These are phyloP conservation scores for Sapajus apella DNA, from an alignment of 2,113 vertebrate genomes.

Conservation along the genomic window DNA sequence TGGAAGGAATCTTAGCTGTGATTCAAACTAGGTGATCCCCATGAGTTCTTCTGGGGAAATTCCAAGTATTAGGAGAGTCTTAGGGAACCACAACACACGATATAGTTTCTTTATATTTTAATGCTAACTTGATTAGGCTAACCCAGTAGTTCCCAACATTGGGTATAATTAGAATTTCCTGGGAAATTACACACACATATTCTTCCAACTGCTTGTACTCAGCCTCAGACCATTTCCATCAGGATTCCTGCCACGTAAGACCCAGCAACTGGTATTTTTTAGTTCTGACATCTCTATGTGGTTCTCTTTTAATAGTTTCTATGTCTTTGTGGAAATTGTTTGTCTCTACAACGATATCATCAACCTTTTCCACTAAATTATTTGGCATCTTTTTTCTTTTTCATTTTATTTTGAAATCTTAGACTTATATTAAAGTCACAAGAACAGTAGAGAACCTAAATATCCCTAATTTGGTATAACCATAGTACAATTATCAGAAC, in stretches of 20 bases:
- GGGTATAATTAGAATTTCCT: background rate
- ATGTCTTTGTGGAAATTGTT: background rate
- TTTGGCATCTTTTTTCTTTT: background rate
- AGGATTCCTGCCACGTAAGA: background rate
- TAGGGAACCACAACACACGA: background rate
- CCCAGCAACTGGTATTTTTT: background rate
- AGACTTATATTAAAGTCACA: background rate
- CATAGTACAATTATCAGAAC: accelerated
- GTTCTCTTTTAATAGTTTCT: background rate
- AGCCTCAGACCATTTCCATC: background rate
- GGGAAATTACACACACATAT: background rate
- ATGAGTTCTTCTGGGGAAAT: background rate
- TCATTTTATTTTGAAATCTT: constrained; percentile 7
- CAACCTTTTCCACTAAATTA: background rate
- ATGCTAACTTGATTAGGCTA: background rate
- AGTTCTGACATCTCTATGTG: background rate
- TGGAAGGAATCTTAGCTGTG: background rate
- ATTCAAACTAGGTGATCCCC: background rate
- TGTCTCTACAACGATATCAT: background rate
- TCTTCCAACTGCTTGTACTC: background rate
- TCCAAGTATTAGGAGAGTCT: background rate
- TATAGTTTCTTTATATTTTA: background rate
- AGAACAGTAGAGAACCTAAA: background rate
- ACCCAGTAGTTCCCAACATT: background rate
- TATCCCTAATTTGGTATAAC: too few relatives aligned